These are phyloP conservation scores for Esperia sulphurella DNA, from an alignment of 2,888 invertebrate species.

Conservation along the genomic window DNA sequence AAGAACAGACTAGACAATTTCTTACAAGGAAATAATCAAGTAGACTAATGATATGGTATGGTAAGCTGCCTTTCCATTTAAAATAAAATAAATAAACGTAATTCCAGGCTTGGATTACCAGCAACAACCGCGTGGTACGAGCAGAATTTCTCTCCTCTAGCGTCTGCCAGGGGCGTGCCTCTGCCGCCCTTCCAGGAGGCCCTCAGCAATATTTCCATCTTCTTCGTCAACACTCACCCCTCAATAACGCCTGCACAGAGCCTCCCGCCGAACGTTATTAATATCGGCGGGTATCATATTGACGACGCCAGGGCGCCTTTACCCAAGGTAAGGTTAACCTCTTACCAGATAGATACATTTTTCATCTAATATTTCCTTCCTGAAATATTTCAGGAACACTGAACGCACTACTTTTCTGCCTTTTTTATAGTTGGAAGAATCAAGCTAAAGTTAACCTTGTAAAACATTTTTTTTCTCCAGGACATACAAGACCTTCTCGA, in stretches of 20 bases:
- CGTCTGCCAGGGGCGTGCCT: conserved; percentile 30
- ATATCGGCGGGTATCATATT: conserved; percentile 53
- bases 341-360: too few relatives aligned
- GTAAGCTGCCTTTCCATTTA: too few relatives aligned
- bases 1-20: too few relatives aligned
- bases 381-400: too few relatives aligned
- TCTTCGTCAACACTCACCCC: conserved; percentile 47
- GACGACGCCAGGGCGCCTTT: conserved; percentile 33
- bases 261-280: conserved; percentile 45
- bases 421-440: too few relatives aligned
- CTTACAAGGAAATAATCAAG: too few relatives aligned
- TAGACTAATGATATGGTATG: too few relatives aligned
- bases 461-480: conserved; percentile 22
- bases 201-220: conserved; percentile 35
- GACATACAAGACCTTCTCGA: conserved; percentile 52
- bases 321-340: conserved; percentile 56
- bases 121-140: conserved; percentile 25
- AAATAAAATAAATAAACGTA: too few relatives aligned
- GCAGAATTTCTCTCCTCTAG: conserved; percentile 30
- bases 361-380: too few relatives aligned
- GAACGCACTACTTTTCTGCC: too few relatives aligned
- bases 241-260: conserved; percentile 32
- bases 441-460: too few relatives aligned
- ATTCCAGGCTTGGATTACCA: too few relatives aligned
- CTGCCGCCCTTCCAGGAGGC: conserved; percentile 34